Conservation (phyloP, 2,113 vertebrate genomes). For the Isichthys henryi region DNA sequence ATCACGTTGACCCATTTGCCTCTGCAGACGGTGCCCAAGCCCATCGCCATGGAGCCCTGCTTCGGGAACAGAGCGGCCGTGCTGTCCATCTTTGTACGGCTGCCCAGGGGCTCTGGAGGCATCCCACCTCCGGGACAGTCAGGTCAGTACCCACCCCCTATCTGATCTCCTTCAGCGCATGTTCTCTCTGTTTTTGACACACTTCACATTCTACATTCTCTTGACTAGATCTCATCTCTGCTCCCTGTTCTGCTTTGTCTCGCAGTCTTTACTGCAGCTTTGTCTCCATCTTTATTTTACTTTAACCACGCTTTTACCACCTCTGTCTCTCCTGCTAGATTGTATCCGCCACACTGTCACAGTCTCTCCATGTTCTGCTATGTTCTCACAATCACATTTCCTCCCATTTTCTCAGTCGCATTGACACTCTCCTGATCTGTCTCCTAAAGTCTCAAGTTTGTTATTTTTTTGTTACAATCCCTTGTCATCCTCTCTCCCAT, state of each 20-base stretch:
- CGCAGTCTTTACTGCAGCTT: not conserved
- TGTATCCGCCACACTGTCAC: not conserved
- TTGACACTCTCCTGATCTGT: not conserved
- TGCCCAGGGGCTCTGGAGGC: slow-evolving; percentile 84
- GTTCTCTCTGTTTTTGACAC: not conserved
- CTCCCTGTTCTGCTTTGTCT: not conserved
- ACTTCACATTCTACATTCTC: not conserved
- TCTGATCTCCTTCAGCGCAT: not conserved
- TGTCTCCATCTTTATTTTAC: not conserved
- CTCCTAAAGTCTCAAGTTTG: not conserved
- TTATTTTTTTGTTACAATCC: not conserved
- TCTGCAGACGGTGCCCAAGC: slow-evolving; percentile 82
- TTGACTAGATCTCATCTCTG: not conserved
- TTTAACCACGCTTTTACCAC: not conserved
- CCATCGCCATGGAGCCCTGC: slow-evolving; percentile 94
- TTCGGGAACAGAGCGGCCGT: slow-evolving; percentile 95
- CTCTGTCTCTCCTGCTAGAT: not conserved
- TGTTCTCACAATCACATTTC: not conserved
- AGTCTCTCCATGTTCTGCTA: not conserved
- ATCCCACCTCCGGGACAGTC: slow-evolving; percentile 96
- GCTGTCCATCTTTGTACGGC: slow-evolving; percentile 91
- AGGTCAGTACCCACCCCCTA: slow-evolving; percentile 55
- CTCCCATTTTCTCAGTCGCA: not conserved
- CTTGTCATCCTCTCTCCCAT: not conserved
- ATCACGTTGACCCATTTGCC: not conserved